Evolutionary conservation across 2,888 invertebrate species (phyloP).

Genomic region (Apodemia duryi): DNA sequence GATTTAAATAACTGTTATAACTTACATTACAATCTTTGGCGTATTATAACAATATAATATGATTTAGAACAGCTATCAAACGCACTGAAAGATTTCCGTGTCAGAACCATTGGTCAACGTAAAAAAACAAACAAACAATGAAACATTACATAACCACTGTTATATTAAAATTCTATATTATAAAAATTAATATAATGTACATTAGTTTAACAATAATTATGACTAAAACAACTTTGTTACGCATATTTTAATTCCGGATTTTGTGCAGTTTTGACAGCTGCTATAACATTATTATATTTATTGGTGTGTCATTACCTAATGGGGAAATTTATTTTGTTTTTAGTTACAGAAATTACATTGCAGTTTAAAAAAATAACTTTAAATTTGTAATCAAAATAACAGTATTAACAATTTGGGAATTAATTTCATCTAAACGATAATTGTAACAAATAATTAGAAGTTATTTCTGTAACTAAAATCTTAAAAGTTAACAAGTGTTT

Average conservation of each 20-base stretch:
- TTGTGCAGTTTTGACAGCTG: constrained; percentile 33
- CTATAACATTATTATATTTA: constrained; percentile 22
- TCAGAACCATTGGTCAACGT: neutral
- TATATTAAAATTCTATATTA: constrained; percentile 11
- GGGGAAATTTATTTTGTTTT: constrained; percentile 7
- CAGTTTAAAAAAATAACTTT: neutral
- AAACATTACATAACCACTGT: constrained; percentile 6
- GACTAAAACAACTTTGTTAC: constrained; percentile 17
- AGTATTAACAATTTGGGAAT: no score
- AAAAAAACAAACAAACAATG: constrained; percentile 6
- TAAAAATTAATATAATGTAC: constrained; percentile 10
- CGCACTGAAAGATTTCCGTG: constrained; percentile 37
- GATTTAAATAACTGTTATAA: constrained; percentile 57
- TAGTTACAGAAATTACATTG: neutral
- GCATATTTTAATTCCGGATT: constrained; percentile 17
- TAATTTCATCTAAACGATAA: no score
- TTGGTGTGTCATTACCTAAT: constrained; percentile 17
- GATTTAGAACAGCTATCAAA: constrained; percentile 53
- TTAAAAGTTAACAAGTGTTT: constrained; percentile 3
- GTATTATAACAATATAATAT: constrained; percentile 69
- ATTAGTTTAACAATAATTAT: constrained; percentile 16
- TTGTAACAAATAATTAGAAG: neutral
- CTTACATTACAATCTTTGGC: constrained; percentile 71
- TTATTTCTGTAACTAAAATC: constrained; percentile 2
- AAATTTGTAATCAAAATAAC: no score